These are phyloP conservation scores for Elanoides forficatus DNA, from an alignment of 2,113 vertebrate genomes.

Conservation along the genomic window DNA sequence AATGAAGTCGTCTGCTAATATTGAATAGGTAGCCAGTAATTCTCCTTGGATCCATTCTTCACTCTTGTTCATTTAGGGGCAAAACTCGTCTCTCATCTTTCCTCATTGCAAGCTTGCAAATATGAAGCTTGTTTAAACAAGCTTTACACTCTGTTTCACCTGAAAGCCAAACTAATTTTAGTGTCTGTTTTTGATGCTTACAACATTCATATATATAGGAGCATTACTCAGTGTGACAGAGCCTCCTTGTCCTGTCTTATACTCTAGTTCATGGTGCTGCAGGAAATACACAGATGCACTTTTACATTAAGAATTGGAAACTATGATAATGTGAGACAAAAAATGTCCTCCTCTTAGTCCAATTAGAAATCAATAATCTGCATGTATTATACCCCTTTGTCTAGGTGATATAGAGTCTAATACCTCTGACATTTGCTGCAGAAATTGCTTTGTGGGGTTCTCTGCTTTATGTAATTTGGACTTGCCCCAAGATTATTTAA, in stretches of 20 bases:
- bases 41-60: neutral
- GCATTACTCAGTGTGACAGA: neutral
- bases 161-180: neutral
- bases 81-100: neutral
- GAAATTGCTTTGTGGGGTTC: constrained; percentile 23
- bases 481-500: constrained; percentile 24
- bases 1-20: neutral
- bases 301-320: neutral
- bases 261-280: neutral
- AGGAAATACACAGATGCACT: neutral
- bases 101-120: neutral
- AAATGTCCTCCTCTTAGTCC: neutral
- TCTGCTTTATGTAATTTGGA: constrained; percentile 16
- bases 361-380: constrained; percentile 20
- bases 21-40: neutral
- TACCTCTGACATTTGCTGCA: constrained; percentile 18
- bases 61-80: neutral
- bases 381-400: neutral
- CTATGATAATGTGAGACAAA: neutral
- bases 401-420: neutral
- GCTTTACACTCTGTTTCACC: neutral
- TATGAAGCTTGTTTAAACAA: neutral
- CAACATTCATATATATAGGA: neutral
- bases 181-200: neutral
- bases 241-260: neutral